Base-by-base conservation (phyloP, 2,888 invertebrate species). In the Chymomyza procnemis region DNA sequence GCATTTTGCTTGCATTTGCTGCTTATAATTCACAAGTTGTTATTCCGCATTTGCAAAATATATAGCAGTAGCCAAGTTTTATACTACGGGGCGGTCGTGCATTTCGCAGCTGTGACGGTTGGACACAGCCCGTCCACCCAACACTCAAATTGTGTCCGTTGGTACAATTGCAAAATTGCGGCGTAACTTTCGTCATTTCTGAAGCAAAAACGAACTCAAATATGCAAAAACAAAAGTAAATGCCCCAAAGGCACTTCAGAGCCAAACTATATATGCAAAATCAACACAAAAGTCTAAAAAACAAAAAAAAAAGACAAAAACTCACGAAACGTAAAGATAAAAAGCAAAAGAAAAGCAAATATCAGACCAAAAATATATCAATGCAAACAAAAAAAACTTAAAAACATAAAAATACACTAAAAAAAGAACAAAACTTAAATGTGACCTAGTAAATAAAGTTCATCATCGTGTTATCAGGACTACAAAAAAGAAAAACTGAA, bases 41-140 rank as follows among this genome's bases (percentile, higher is more conserved):
- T 61, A 66, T 88, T 80, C 68, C n/a, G 26, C 0, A 0, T 6
- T 4, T 12, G 61, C 16, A 3, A 64, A 47, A 71, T 86, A 87
- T 78, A 82, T 86, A 84, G 18, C 61, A 66, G 48, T 4, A 57
- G n/a, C 34, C 19, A 21, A 3, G 12, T 16, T 21, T 50, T 22
- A 41, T 6, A 14, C 55, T 64, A 2, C 34, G 84, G 80, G 88
- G 87, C 88, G 87, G 88, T 87, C 88, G 79, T 71, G 88, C 74
- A 78, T 87, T 86, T 78, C 74, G 80, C 88, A 87, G 82, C 68
- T 64, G 69, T 46, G 66, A 75, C 87, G 87, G 87, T 88, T 87
- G 88, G 87, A 61, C 88, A 88, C 86, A 88, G 56, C 80, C 86
- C 86, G 88, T 85, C 73, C 61, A 59, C 65, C 68, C 78, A 76